These are phyloP conservation scores for Calliopsis andreniformis DNA, from an alignment of 1,140 invertebrate species.

Conservation along the genomic window DNA sequence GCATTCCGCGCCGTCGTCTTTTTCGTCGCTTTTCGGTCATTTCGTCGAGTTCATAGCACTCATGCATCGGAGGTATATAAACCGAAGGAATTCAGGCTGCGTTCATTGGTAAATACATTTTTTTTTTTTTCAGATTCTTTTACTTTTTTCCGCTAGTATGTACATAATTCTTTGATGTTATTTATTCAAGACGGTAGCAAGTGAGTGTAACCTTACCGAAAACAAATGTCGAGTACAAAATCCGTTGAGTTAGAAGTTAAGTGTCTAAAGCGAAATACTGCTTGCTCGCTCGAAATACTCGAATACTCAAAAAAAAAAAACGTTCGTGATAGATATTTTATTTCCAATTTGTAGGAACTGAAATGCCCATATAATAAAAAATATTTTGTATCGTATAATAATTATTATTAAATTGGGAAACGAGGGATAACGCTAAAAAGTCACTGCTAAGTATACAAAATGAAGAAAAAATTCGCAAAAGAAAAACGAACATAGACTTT, in stretches of 20 bases:
- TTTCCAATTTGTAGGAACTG: constrained; percentile 74
- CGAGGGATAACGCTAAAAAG: constrained; percentile 65
- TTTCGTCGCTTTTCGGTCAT: constrained; percentile 42
- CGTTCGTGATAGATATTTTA: constrained; percentile 72
- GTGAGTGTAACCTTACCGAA: not conserved
- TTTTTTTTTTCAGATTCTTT: not conserved
- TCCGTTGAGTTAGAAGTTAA: not conserved
- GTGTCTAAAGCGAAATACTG: not conserved
- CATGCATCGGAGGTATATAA: not conserved
- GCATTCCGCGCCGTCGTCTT: constrained; percentile 60
- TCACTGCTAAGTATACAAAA: constrained; percentile 65
- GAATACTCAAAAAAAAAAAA: constrained; percentile 44
- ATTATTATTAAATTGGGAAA: constrained; percentile 70
- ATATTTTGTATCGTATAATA: constrained; percentile 70
- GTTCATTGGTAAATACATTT: not conserved
- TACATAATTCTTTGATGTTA: not conserved
- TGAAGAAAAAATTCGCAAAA: constrained; percentile 64
- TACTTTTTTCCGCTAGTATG: no score
- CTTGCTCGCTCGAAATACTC: not conserved
- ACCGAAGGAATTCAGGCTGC: not conserved
- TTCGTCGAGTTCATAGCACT: constrained; percentile 25
- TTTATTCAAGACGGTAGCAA: not conserved
- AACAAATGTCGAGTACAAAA: not conserved
- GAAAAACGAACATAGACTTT: constrained; percentile 58
- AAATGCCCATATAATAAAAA: constrained; percentile 76